Evolutionary conservation across 1,140 invertebrate species (phyloP).

Genomic region (Polypedilum pembai): DNA sequence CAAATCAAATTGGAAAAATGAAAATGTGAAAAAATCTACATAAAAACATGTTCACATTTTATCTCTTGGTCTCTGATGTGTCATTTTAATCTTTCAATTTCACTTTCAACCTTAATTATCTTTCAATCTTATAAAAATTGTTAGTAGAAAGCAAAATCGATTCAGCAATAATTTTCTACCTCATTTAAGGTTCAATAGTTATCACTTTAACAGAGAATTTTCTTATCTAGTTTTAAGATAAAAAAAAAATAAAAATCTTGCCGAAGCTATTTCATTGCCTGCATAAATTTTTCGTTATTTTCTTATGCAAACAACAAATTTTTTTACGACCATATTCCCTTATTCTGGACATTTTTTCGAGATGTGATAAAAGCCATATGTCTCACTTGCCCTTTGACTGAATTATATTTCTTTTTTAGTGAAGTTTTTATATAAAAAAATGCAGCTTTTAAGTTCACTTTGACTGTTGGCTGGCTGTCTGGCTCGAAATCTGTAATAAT

Average conservation of each 20-base stretch:
- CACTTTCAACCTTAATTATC: neutral
- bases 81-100: neutral
- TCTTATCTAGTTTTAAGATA: no score
- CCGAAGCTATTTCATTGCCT: neutral
- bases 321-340: neutral
- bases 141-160: neutral
- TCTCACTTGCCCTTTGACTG: neutral
- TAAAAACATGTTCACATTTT: constrained; percentile 3
- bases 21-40: neutral
- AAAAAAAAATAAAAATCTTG: no score
- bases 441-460: no score
- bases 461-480: no score
- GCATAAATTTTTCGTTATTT: neutral
- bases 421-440: no score
- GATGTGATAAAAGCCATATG: neutral
- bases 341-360: neutral
- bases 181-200: neutral
- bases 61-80: neutral
- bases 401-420: neutral
- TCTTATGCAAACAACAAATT: neutral
- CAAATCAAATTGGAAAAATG: neutral
- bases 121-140: neutral
- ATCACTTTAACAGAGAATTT: neutral
- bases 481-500: no score
- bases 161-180: neutral